Percentiles rank a stretch among this genome's conserved stretches.
Evolutionary conservation across 2,888 invertebrate genomes (phyloP).

Genomic region (Cremastobaeus sp.): DNA sequence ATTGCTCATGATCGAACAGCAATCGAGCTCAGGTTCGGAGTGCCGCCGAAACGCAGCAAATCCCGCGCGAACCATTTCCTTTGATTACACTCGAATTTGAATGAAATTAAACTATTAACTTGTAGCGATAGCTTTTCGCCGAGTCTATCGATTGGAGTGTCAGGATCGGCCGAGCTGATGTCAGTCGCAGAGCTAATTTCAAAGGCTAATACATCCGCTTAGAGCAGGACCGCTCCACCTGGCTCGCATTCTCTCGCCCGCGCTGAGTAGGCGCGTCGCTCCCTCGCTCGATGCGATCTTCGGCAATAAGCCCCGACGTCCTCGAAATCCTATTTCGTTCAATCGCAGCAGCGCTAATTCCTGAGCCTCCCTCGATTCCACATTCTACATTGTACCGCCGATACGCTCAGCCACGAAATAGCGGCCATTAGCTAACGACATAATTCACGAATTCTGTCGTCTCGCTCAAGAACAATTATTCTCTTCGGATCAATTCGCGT

Average conservation of each 20-base stretch:
- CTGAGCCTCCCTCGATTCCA: conserved; percentile 58
- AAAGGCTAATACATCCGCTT: conserved; percentile 54
- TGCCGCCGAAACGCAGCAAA: no score
- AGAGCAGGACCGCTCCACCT: conserved; percentile 14
- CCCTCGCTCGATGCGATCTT: conserved; percentile 45
- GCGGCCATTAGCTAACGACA: conserved; percentile 66
- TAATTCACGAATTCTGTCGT: conserved; percentile 66
- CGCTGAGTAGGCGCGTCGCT: conserved; percentile 8
- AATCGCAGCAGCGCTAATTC: conserved; percentile 65
- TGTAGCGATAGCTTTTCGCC: conserved; percentile 30
- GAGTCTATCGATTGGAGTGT: conserved; percentile 28
- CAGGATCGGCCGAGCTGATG: conserved; percentile 36
- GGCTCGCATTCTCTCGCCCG: not conserved
- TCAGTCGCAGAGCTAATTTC: conserved; percentile 51
- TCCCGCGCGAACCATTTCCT: conserved; percentile 2
- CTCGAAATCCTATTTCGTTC: conserved; percentile 65
- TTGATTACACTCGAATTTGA: conserved; percentile 5
- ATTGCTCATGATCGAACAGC: no score
- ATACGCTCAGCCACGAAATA: conserved; percentile 65
- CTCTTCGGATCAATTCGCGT: conserved; percentile 36
- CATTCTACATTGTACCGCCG: conserved; percentile 67
- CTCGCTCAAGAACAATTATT: conserved; percentile 63
- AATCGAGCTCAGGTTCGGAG: no score
- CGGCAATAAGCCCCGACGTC: conserved; percentile 58
- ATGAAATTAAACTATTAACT: conserved; percentile 40